Conservation (phyloP, 1,140 invertebrate genomes). For the Trichoplusia ni region DNA sequence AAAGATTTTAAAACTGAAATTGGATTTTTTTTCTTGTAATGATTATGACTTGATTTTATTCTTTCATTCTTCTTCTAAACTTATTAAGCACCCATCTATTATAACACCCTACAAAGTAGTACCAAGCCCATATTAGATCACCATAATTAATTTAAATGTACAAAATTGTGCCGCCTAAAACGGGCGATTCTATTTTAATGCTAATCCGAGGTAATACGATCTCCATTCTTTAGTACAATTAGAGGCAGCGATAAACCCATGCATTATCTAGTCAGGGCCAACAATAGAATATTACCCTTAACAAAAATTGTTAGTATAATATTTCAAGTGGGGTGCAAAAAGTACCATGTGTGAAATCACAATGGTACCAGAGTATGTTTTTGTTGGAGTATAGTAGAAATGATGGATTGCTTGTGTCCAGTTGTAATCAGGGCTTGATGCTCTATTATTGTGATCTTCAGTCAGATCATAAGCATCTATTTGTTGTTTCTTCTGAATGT, state of each 20-base stretch:
- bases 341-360: constrained; percentile 75
- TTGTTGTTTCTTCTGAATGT: too few species aligned
- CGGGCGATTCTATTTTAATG: constrained; percentile 62
- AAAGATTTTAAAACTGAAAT: too few species aligned
- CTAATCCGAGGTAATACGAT: constrained; percentile 75
- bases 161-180: constrained; percentile 46
- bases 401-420: constrained; percentile 59
- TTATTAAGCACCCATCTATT: constrained; percentile 28
- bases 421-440: constrained; percentile 37
- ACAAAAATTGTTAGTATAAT: constrained; percentile 77
- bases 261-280: constrained; percentile 75
- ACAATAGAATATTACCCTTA: constrained; percentile 77
- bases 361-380: constrained; percentile 68
- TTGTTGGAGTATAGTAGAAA: constrained; percentile 37
- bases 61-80: too few species aligned
- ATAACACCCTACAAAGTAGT: constrained; percentile 20
- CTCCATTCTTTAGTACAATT: constrained; percentile 73
- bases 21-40: too few species aligned
- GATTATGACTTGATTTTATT: too few species aligned
- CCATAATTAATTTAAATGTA: constrained; percentile 72
- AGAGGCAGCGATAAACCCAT: constrained; percentile 73
- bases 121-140: constrained; percentile 44
- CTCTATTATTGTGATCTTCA: background rate
- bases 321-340: constrained; percentile 72
- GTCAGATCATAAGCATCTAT: too few species aligned